Evolutionary conservation across 2,888 invertebrate genomes (phyloP).

Genomic region (Trichogramma dendrolimi): DNA sequence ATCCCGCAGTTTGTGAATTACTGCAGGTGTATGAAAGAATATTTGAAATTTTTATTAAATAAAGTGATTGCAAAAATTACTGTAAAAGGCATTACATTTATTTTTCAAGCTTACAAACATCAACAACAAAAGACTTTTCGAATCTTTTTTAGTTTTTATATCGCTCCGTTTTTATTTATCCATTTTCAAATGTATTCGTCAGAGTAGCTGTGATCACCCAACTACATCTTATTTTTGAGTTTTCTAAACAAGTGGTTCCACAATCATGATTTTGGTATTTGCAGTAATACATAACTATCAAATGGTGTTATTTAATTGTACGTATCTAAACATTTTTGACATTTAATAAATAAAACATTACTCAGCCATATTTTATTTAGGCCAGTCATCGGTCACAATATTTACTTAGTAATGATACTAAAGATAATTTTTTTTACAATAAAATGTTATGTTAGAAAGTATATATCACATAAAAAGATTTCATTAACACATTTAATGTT

Average conservation of each 20-base stretch:
- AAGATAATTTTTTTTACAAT: slow-evolving; percentile 38
- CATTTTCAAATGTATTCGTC: not conserved
- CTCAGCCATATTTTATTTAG: slow-evolving; percentile 1
- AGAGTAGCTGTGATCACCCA: slow-evolving; percentile 17
- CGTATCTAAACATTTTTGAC: not conserved
- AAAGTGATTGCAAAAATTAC: slow-evolving; percentile 21
- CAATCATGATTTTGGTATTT: too few species aligned
- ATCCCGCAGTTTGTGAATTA: too few species aligned
- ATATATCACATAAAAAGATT: slow-evolving; percentile 45
- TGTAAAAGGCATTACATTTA: slow-evolving; percentile 49
- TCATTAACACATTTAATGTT: slow-evolving; percentile 40
- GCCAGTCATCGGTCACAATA: slow-evolving; percentile 19
- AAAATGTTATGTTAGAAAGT: slow-evolving; percentile 43
- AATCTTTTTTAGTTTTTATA: too few species aligned
- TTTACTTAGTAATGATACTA: slow-evolving; percentile 26
- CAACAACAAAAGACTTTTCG: slow-evolving; percentile 38
- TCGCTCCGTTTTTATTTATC: not conserved
- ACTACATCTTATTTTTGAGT: slow-evolving; percentile 19
- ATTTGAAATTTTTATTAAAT: too few species aligned
- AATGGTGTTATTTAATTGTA: too few species aligned
- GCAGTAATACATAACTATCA: not conserved
- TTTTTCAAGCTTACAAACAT: slow-evolving; percentile 52
- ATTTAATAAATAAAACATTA: slow-evolving; percentile 1
- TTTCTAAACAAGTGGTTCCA: slow-evolving; percentile 8
- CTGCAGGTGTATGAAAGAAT: too few species aligned